A percentile compares a stretch with the other conserved stretches of the same genome.
These are phyloP conservation scores for Pogonomyrmex barbatus DNA, from an alignment of 1,140 invertebrate species.

Conservation along the genomic window DNA sequence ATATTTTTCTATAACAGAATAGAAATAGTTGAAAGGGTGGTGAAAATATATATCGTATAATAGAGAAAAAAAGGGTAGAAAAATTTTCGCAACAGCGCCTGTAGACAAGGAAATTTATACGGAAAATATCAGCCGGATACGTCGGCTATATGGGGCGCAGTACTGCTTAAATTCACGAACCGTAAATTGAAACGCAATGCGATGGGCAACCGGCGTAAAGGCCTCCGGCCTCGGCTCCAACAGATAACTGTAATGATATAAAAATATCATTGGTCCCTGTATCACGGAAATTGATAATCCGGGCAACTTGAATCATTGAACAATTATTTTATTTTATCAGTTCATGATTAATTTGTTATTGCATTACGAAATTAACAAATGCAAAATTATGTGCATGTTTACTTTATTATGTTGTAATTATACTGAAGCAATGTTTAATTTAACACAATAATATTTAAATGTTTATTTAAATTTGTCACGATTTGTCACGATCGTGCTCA, in stretches of 20 bases:
- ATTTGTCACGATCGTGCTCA: background rate
- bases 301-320: background rate
- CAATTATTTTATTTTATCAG: background rate
- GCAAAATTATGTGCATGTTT: background rate
- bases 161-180: conserved; percentile 75
- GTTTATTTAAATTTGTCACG: no score
- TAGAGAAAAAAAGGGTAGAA: background rate
- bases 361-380: background rate
- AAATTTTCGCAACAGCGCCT: background rate
- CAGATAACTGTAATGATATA: conserved; percentile 42
- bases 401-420: background rate
- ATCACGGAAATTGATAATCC: background rate
- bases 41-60: background rate
- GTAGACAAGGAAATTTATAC: conserved; percentile 42
- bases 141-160: conserved; percentile 71
- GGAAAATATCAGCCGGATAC: conserved; percentile 63
- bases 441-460: conserved; percentile 24
- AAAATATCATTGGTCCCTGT: conserved; percentile 11
- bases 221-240: conserved; percentile 50
- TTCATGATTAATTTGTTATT: background rate
- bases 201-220: conserved; percentile 75
- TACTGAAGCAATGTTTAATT: background rate
- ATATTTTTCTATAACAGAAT: background rate
- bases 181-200: conserved; percentile 74
- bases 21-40: background rate